A percentile compares a stretch with the other conserved stretches of the same genome.
phyloP scores from a whole-genome alignment of 2,797 vertebrate genomes.

The Ceryle rudis region DNA sequence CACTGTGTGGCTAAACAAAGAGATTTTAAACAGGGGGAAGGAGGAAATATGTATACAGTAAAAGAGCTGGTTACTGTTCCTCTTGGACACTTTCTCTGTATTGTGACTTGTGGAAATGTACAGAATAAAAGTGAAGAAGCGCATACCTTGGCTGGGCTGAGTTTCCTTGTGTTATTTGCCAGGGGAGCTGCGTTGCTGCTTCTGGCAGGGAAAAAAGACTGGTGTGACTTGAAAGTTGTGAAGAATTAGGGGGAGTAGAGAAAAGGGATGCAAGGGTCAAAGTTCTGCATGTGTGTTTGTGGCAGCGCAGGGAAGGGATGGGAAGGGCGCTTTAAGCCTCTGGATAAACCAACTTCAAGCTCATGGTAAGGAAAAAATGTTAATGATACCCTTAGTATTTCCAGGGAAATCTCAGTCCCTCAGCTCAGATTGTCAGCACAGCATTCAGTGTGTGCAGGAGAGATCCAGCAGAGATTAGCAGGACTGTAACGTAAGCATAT shows the following conservation, averaged over 20 bases:
- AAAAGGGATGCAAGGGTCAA: not conserved
- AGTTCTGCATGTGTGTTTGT: not conserved
- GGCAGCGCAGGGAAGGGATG: not conserved
- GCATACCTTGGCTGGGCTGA: constrained; percentile 29
- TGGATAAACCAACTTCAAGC: not conserved
- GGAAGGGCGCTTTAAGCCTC: not conserved
- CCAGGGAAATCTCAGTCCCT: not conserved
- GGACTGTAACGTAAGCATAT: accelerated
- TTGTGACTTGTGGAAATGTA: constrained; percentile 79
- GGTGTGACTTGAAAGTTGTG: not conserved
- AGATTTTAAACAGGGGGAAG: constrained; percentile 68
- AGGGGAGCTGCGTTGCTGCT: not conserved
- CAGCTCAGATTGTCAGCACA: not conserved
- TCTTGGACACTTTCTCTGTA: constrained; percentile 76
- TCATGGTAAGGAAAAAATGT: not conserved
- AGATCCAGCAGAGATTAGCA: not conserved
- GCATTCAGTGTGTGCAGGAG: not conserved
- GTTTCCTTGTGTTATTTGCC: constrained; percentile 58
- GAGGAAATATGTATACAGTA: constrained; percentile 51
- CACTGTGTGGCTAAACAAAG: constrained; percentile 66
- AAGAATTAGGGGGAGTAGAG: not conserved
- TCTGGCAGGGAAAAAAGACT: not conserved
- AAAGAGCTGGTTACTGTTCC: constrained; percentile 61
- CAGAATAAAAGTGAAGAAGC: constrained; percentile 78
- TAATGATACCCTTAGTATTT: not conserved